These are phyloP conservation scores for Clarias laeviceps DNA, from an alignment of 2,797 vertebrate genomes.

Conservation along the genomic window DNA sequence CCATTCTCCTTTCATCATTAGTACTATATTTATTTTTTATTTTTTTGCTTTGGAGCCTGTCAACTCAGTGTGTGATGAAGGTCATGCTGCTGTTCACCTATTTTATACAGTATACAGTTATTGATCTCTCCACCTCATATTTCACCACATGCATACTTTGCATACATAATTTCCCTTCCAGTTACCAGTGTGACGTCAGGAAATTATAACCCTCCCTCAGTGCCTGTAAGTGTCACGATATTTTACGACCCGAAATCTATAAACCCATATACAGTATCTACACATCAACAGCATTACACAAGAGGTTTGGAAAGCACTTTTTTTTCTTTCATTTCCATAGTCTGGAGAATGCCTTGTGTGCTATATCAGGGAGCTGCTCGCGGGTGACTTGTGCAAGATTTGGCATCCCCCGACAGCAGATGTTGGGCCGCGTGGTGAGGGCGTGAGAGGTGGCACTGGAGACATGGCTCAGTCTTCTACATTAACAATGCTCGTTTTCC, in stretches of 20 bases:
- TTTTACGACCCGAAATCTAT: constrained; percentile 68
- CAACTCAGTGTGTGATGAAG: not conserved
- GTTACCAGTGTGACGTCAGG: constrained; percentile 59
- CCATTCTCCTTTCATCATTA: not conserved
- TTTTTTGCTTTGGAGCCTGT: not conserved
- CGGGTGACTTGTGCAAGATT: constrained; percentile 38
- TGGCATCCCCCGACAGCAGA: constrained; percentile 35
- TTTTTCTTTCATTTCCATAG: too few relatives aligned
- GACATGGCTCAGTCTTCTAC: constrained; percentile 38
- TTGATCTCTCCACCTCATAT: constrained; percentile 15
- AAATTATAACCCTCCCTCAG: constrained; percentile 63
- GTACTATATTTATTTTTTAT: not conserved
- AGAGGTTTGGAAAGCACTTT: constrained; percentile 26
- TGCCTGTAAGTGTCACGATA: constrained; percentile 66
- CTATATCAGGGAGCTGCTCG: not conserved
- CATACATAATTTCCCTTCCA: constrained; percentile 59
- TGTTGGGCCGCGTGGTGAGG: constrained; percentile 40
- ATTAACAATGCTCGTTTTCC: constrained; percentile 26
- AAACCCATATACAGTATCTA: constrained; percentile 48
- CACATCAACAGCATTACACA: constrained; percentile 62
- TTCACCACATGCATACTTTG: constrained; percentile 19
- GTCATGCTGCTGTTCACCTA: constrained; percentile 4
- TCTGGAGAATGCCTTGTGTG: too few relatives aligned
- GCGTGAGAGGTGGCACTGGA: constrained; percentile 23
- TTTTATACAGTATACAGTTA: constrained; percentile 35